These are phyloP conservation scores for Psilanteris sp. DNA, from an alignment of 1,140 invertebrate species.

Conservation along the genomic window DNA sequence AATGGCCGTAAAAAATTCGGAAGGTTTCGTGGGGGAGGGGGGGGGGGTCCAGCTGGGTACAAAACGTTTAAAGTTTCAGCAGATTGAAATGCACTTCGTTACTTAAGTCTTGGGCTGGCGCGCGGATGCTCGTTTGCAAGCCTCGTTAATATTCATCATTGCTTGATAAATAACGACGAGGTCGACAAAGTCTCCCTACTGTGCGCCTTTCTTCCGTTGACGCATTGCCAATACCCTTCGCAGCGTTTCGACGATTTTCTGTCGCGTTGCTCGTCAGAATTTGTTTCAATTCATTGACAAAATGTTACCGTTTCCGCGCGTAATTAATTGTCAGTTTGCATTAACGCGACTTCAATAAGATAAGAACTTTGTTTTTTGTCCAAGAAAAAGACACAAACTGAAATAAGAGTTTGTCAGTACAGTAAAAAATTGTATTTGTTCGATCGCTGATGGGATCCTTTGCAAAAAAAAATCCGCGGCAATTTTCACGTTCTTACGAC, in stretches of 20 bases:
- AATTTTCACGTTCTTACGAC: too few relatives aligned
- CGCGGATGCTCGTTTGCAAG: slow-evolving; percentile 50
- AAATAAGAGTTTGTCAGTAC: too few relatives aligned
- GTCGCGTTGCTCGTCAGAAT: slow-evolving; percentile 20
- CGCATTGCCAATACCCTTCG: slow-evolving; percentile 49
- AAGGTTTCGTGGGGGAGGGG: neutral
- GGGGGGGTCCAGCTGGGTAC: too few relatives aligned
- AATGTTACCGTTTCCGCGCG: slow-evolving; percentile 8
- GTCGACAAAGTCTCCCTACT: slow-evolving; percentile 49
- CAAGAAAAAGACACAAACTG: too few relatives aligned
- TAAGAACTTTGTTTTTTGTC: too few relatives aligned
- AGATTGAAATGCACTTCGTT: slow-evolving; percentile 8
- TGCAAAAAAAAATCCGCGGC: too few relatives aligned
- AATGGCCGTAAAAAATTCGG: too few relatives aligned
- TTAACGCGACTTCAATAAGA: too few relatives aligned
- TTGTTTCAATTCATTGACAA: slow-evolving; percentile 12
- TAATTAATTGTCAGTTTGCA: too few relatives aligned
- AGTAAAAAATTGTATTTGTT: too few relatives aligned
- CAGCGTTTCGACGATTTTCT: slow-evolving; percentile 33
- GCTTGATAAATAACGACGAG: slow-evolving; percentile 60
- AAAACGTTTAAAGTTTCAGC: neutral
- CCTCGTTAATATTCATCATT: slow-evolving; percentile 63
- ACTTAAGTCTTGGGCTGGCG: slow-evolving; percentile 17
- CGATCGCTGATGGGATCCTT: too few relatives aligned
- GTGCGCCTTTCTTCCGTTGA: slow-evolving; percentile 52